Conservation (phyloP, 2,888 invertebrate genomes). For the Callimorpha dominula region DNA sequence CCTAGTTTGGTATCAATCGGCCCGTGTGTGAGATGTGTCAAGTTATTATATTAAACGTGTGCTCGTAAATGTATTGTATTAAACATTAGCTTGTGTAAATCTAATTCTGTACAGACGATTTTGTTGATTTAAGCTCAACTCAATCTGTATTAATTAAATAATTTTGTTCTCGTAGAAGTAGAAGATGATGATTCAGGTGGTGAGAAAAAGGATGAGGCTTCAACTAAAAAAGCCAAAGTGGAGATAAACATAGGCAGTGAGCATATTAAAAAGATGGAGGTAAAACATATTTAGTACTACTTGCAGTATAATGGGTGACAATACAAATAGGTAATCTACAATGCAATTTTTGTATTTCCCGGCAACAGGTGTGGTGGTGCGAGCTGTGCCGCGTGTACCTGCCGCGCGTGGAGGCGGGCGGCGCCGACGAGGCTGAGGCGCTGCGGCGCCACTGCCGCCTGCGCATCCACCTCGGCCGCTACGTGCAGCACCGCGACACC, state of each 20-base stretch:
- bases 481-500: constrained; percentile 92
- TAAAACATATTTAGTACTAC: constrained; percentile 55
- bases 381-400: constrained; percentile 93
- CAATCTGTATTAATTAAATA: not conserved
- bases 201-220: constrained; percentile 85
- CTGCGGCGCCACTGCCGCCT: constrained; percentile 91
- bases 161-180: constrained; percentile 69
- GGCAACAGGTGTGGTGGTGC: constrained; percentile 88
- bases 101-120: no score
- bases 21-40: no score
- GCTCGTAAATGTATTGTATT: no score
- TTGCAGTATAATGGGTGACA: not conserved
- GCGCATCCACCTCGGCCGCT: constrained; percentile 91
- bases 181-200: constrained; percentile 87
- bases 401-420: constrained; percentile 84
- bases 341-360: not conserved
- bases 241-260: constrained; percentile 92
- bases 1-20: no score
- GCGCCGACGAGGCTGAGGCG: constrained; percentile 86
- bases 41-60: no score
- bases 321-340: not conserved
- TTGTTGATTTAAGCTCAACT: not conserved
- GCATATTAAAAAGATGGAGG: constrained; percentile 92
- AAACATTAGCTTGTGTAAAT: not conserved
- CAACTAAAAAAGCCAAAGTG: constrained; percentile 87